phyloP scores from a whole-genome alignment of 2,888 invertebrate genomes.

The Diogma glabrata region DNA sequence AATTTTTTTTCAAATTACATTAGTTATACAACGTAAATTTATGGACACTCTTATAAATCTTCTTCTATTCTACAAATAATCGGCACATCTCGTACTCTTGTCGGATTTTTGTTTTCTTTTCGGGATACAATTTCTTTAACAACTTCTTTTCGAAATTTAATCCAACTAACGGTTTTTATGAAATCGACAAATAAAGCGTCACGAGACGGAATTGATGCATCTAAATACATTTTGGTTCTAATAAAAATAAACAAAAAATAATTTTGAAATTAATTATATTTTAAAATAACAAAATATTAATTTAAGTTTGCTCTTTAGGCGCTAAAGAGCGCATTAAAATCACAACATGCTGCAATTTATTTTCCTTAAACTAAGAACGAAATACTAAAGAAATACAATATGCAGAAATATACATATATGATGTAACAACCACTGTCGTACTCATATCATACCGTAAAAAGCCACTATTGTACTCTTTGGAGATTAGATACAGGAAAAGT shows the following conservation, averaged over 20 bases:
- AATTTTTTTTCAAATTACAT: too few species aligned
- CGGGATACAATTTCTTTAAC: conserved; percentile 18
- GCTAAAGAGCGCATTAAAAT: too few species aligned
- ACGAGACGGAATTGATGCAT: conserved; percentile 30
- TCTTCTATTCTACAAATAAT: conserved; percentile 32
- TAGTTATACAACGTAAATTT: too few species aligned
- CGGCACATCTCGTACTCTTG: conserved; percentile 29
- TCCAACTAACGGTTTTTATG: conserved; percentile 28
- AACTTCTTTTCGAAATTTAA: conserved; percentile 26
- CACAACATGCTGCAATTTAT: too few species aligned
- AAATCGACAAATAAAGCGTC: conserved; percentile 28
- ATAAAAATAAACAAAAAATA: neutral
- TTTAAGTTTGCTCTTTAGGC: too few species aligned
- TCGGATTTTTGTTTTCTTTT: conserved; percentile 19
- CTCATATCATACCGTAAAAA: too few species aligned
- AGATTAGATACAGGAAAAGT: too few species aligned
- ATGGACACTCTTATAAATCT: conserved; percentile 11
- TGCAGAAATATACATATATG: too few species aligned
- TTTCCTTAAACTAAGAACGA: too few species aligned
- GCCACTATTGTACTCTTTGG: too few species aligned
- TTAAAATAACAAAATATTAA: neutral
- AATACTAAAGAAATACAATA: too few species aligned
- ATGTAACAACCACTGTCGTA: too few species aligned
- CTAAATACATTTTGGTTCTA: conserved; percentile 26
- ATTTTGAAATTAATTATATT: neutral